Percentiles rank a stretch among this genome's conserved stretches.
Conservation (phyloP, 92 coral and sea anemone genomes). For the Galaxea fascicularis region DNA sequence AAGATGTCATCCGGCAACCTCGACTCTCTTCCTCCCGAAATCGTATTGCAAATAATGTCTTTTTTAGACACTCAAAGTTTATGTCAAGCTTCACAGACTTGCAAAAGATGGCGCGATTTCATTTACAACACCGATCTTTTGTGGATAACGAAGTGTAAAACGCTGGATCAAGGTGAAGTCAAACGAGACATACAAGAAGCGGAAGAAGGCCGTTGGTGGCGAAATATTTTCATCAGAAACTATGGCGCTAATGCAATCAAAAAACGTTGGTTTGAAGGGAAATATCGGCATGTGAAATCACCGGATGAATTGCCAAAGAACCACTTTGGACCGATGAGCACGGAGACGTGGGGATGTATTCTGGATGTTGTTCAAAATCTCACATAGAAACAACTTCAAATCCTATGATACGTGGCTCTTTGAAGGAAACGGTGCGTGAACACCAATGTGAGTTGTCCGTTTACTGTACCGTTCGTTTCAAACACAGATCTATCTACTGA, state of each 20-base stretch:
- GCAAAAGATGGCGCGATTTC: conserved; percentile 70
- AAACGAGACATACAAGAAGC: conserved; percentile 57
- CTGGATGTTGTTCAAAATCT: conserved; percentile 68
- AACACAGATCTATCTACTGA: too few relatives aligned
- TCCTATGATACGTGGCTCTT: neutral
- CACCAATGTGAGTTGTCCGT: too few relatives aligned
- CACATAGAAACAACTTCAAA: neutral
- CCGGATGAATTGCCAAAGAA: conserved; percentile 80
- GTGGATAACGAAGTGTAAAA: conserved; percentile 77
- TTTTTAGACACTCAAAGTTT: conserved; percentile 86
- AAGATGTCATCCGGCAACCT: conserved; percentile 65
- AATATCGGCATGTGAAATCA: conserved; percentile 71
- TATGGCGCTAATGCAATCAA: conserved; percentile 76
- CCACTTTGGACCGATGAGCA: conserved; percentile 76
- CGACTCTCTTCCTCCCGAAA: conserved; percentile 77
- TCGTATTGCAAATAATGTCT: conserved; percentile 70
- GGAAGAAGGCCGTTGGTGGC: conserved; percentile 79
- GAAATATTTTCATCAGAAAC: conserved; percentile 68
- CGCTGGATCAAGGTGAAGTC: conserved; percentile 66
- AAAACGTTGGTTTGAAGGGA: conserved; percentile 85
- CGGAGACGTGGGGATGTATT: conserved; percentile 91
- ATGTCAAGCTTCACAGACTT: conserved; percentile 78
- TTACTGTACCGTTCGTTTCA: too few relatives aligned
- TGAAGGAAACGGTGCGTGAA: too few relatives aligned
- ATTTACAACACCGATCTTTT: conserved; percentile 71